Conservation (phyloP, 2,113 vertebrate species). For the Chelonoidis abingdonii region DNA sequence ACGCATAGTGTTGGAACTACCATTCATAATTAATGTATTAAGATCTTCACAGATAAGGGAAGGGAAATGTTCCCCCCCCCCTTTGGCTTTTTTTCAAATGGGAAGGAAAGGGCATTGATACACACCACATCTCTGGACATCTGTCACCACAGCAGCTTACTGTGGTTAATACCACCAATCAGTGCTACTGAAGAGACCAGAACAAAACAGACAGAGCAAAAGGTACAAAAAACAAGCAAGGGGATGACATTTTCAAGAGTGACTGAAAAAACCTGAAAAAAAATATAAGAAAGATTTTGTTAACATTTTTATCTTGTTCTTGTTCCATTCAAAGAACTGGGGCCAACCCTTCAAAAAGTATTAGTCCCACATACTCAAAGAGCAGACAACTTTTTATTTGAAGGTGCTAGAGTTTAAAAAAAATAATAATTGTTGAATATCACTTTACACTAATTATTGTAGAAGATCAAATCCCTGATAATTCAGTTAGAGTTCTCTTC, state of each 20-base stretch:
- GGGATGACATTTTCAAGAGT: too few relatives aligned
- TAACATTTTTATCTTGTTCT: too few relatives aligned
- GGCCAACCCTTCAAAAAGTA: too few relatives aligned
- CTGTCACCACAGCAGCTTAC: background rate
- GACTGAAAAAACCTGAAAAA: too few relatives aligned
- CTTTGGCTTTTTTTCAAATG: background rate
- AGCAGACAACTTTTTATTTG: background rate
- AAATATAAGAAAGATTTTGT: too few relatives aligned
- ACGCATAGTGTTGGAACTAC: background rate
- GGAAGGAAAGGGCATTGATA: background rate
- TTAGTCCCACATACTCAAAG: background rate
- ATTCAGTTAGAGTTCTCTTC: too few relatives aligned
- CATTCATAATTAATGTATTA: slow-evolving; percentile 26
- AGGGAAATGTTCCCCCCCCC: background rate
- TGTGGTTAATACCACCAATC: background rate
- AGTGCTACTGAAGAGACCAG: background rate
- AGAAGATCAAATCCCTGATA: background rate
- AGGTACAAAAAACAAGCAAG: too few relatives aligned
- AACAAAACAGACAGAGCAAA: background rate
- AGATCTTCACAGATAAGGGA: background rate
- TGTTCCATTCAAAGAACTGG: too few relatives aligned
- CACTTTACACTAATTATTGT: background rate
- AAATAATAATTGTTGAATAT: background rate
- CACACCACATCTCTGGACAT: background rate
- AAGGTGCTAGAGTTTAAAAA: background rate